Evolutionary conservation across 2,113 vertebrate genomes (phyloP).

Genomic region (Okapia johnstoni): DNA sequence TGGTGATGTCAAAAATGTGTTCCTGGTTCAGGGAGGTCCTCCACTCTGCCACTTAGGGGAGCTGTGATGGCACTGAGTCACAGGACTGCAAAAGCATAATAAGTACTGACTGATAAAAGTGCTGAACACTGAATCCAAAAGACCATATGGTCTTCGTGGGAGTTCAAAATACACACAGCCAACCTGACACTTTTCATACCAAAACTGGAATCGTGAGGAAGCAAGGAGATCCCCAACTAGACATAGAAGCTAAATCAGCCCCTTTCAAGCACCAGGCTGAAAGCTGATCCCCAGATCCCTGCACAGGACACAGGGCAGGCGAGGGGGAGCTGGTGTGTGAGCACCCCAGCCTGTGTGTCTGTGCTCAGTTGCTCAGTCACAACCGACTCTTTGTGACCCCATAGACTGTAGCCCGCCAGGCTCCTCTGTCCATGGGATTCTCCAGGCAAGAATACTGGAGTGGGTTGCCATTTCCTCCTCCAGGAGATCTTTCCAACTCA

Average conservation of each 20-base stretch:
- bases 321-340: background rate
- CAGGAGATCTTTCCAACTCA: background rate
- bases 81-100: background rate
- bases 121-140: background rate
- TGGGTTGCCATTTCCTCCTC: background rate
- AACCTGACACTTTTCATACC: slow-evolving; percentile 12
- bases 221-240: slow-evolving; percentile 23
- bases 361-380: background rate
- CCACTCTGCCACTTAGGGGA: too few species aligned
- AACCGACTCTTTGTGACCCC: background rate
- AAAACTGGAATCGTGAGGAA: slow-evolving; percentile 25
- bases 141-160: slow-evolving; percentile 43
- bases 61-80: background rate
- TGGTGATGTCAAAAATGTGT: background rate
- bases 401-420: accelerated
- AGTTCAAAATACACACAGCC: slow-evolving; percentile 26
- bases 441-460: background rate
- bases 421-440: background rate
- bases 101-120: background rate
- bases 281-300: background rate
- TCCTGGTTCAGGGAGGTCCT: background rate
- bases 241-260: background rate
- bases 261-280: background rate
- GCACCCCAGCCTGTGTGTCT: background rate
- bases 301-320: background rate